Base-by-base conservation (phyloP, 1,140 invertebrate species). In the Leptinotarsa defecta region DNA sequence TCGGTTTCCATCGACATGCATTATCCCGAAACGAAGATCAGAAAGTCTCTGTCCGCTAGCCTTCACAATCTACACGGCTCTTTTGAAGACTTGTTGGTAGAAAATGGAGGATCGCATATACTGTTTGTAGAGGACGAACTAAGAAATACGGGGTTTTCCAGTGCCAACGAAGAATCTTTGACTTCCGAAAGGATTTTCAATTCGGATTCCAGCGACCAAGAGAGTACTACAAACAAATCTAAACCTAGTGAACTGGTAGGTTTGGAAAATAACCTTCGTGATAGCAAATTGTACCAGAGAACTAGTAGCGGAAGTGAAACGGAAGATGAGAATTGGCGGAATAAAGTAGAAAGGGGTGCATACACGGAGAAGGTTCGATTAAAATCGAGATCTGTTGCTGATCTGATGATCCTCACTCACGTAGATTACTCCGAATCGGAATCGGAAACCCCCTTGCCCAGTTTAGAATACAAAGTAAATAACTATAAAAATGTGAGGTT, bases 371-470 rank as follows among this genome's bases (percentile, higher is more conserved):
- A 92, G 84, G 91, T 92, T 0, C 89, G 90, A 75, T 88, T 91
- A 71, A 93, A 93, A 83, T 93, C 91, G 0, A 90, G 90, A 84
- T 92, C 91, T 70, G 91, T 92, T 3, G 91, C 92, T 20, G 91
- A 93, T 86, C 84, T 93, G 22, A 92, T 93, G 91, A 87, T 92
- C n/a, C 83, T 93, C 13, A 92, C 92, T 3, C 91, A 92, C 78
- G 91, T 93, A 19, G 92, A 93, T 79, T 85, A 82, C 43, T 89
- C 88, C 13, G 91, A 92, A 78, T 89, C 90, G 3, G 90, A 91
- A 78, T 89, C 88, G 3, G 89, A 90, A 74, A 85, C 87, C 22
- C 88, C 88, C 3, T 77, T 89, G 62, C 85, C 81, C 43, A 87
- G 85, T 75, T 76, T 86, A 67, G 83, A 84, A 64, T 81, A 83